Percentiles rank a stretch among this genome's conserved stretches.
These are phyloP conservation scores for Ashinkailepas kermadecensis DNA, from an alignment of 2,888 invertebrate species.

Conservation along the genomic window DNA sequence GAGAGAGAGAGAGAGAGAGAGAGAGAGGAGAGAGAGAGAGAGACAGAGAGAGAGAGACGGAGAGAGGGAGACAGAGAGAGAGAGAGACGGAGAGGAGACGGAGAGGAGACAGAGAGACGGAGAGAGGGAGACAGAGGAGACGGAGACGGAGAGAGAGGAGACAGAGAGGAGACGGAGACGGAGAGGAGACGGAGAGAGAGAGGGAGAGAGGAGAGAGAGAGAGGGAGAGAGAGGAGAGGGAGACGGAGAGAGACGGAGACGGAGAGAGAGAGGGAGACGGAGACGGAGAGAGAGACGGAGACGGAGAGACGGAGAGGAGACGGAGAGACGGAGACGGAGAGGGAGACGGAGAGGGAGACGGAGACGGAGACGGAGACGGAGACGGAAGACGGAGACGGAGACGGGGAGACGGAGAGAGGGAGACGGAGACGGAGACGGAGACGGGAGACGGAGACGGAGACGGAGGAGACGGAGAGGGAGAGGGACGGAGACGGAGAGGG, in stretches of 20 bases:
- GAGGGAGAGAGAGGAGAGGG: conserved; percentile 35
- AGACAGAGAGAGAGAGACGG: conserved; percentile 33
- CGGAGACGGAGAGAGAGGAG: conserved; percentile 18
- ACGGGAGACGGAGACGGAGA: too few relatives aligned
- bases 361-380: neutral
- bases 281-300: conserved; percentile 31
- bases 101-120: conserved; percentile 33
- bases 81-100: conserved; percentile 35
- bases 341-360: neutral
- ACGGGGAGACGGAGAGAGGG: neutral
- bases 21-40: conserved; percentile 34
- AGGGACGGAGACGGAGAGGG: too few relatives aligned
- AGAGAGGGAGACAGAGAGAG: conserved; percentile 32
- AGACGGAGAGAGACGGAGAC: conserved; percentile 39
- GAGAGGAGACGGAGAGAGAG: conserved; percentile 26
- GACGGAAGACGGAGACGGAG: too few relatives aligned
- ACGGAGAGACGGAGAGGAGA: conserved; percentile 31
- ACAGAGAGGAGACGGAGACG: conserved; percentile 29
- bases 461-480: too few relatives aligned
- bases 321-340: neutral
- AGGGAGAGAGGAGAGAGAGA: conserved; percentile 20
- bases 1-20: conserved; percentile 26
- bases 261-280: conserved; percentile 40
- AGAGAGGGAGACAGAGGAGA: conserved; percentile 38
- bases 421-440: too few relatives aligned